phyloP scores from a whole-genome alignment of 2,113 vertebrate genomes.

The Equus quagga region DNA sequence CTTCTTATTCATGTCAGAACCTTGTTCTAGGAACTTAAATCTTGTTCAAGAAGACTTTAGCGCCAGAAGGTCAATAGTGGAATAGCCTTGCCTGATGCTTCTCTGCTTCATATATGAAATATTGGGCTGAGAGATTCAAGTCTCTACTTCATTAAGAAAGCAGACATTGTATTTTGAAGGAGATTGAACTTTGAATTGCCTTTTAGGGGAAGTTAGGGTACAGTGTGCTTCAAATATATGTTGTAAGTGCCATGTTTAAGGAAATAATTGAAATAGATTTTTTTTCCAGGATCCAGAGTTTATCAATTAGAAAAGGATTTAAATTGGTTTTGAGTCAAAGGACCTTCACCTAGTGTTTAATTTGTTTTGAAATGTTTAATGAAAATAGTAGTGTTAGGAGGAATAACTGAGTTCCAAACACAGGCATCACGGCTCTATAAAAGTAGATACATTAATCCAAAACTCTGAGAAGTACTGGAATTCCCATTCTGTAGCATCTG shows the following conservation, averaged over 20 bases:
- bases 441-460: neutral
- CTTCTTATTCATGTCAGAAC: neutral
- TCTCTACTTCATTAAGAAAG: neutral
- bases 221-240: neutral
- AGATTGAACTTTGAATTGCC: neutral
- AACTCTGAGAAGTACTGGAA: neutral
- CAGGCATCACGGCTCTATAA: neutral
- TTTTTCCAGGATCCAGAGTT: neutral
- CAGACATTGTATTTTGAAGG: neutral
- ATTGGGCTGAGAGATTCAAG: neutral
- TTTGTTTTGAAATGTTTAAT: conserved; percentile 51
- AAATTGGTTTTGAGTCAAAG: neutral
- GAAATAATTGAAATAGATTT: conserved; percentile 31
- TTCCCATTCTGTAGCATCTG: neutral
- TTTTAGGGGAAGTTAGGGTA: neutral
- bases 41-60: neutral
- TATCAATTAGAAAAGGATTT: conserved; percentile 28
- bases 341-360: neutral
- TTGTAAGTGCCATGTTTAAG: neutral
- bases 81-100: neutral
- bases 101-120: neutral
- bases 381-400: neutral
- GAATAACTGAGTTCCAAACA: conserved; percentile 2
- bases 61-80: neutral
- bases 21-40: neutral